A percentile compares a stretch with the other conserved stretches of the same genome.
Evolutionary conservation across 1,140 invertebrate species (phyloP).

Genomic region (Periplaneta americana): DNA sequence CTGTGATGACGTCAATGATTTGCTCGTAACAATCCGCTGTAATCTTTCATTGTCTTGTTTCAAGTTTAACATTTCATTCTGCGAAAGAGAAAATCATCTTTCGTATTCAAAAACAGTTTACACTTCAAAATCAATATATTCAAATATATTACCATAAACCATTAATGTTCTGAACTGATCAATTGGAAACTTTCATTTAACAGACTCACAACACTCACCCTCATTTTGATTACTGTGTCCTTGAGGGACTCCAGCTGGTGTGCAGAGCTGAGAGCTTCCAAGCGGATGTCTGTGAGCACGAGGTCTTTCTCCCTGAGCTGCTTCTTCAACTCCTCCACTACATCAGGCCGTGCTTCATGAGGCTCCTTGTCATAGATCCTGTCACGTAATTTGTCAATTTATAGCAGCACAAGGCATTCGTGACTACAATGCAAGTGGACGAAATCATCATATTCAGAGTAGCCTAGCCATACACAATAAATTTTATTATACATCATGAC

Average conservation of each 20-base stretch:
- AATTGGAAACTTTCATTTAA: too few species aligned
- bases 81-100: constrained; percentile 35
- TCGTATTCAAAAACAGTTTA: too few species aligned
- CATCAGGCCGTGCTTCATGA: constrained; percentile 21
- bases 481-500: too few species aligned
- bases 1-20: constrained; percentile 74
- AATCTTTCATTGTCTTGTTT: constrained; percentile 96
- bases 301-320: constrained; percentile 94
- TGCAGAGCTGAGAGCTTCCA: constrained; percentile 93
- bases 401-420: too few species aligned
- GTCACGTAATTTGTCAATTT: too few species aligned
- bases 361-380: constrained; percentile 28
- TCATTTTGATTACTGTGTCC: constrained; percentile 95
- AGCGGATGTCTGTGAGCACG: constrained; percentile 89
- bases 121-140: too few species aligned
- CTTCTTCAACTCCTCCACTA: constrained; percentile 84
- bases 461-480: too few species aligned
- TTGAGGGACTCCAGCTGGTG: constrained; percentile 95
- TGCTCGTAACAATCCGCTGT: constrained; percentile 77
- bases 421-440: too few species aligned
- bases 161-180: too few species aligned
- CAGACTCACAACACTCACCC: too few species aligned
- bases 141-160: too few species aligned
- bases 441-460: too few species aligned
- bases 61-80: constrained; percentile 93